phyloP scores from a whole-genome alignment of 2,797 vertebrate genomes.

The Crocodylus rhombifer region DNA sequence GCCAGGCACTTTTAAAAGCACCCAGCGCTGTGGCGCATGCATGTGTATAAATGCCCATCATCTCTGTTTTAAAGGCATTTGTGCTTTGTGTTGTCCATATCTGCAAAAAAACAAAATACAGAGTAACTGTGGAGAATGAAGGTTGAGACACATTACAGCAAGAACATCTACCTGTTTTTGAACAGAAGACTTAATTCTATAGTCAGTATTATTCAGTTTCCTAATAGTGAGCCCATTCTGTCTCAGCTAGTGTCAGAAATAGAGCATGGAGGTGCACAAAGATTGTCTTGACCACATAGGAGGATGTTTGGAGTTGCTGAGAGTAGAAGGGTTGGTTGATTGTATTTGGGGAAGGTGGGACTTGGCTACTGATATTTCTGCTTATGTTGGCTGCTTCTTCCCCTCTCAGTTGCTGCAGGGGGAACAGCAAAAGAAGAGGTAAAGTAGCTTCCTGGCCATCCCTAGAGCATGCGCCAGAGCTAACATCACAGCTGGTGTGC shows the following conservation, averaged over 20 bases:
- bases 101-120: background rate
- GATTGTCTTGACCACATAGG: no score
- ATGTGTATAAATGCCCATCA: no score
- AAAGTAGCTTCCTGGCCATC: background rate
- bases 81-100: background rate
- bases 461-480: background rate
- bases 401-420: background rate
- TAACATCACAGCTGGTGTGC: background rate
- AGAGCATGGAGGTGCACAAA: no score
- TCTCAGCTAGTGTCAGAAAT: no score
- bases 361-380: background rate
- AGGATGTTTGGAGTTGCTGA: background rate
- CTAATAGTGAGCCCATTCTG: no score
- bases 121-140: background rate
- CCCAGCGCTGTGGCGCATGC: no score
- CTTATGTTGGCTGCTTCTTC: background rate
- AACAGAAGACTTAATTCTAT: no score
- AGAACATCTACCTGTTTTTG: no score
- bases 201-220: no score
- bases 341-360: background rate
- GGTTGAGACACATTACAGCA: no score
- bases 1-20: no score
- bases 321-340: background rate
- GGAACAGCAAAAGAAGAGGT: background rate
- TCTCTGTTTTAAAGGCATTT: background rate